These are phyloP conservation scores for Platygyra sinensis DNA, from an alignment of 64 coral and sea anemone species.

Conservation along the genomic window DNA sequence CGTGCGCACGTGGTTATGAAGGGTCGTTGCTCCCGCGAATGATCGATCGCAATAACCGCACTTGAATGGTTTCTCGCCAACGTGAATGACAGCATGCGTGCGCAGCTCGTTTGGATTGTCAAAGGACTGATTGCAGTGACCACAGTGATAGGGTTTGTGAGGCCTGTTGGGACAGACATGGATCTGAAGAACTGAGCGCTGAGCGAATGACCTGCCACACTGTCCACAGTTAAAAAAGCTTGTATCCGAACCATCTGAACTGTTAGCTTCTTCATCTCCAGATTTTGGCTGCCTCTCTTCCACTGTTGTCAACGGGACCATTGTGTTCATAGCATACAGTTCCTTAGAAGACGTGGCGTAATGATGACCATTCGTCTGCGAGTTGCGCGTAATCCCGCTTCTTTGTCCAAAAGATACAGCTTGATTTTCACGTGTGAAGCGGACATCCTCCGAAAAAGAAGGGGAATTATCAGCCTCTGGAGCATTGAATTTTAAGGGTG, in stretches of 20 bases:
- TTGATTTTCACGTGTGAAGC: neutral
- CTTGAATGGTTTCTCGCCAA: constrained; percentile 81
- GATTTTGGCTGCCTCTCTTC: neutral
- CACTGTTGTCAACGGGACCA: neutral
- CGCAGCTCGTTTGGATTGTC: constrained; percentile 70
- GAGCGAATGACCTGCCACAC: constrained; percentile 72
- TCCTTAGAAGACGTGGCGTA: neutral
- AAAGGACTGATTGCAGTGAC: constrained; percentile 65
- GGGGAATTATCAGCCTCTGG: neutral
- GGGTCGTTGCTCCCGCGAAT: constrained; percentile 77
- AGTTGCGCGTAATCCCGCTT: neutral
- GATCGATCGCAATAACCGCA: constrained; percentile 81
- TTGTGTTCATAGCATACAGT: neutral
- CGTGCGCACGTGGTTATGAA: constrained; percentile 82
- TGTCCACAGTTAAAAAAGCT: constrained; percentile 69
- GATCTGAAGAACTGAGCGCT: constrained; percentile 79
- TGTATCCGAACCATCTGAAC: constrained; percentile 30
- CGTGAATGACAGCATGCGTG: constrained; percentile 72
- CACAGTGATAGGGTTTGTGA: constrained; percentile 80
- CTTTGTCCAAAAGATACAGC: neutral
- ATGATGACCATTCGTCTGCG: neutral
- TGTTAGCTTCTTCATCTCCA: constrained; percentile 5
- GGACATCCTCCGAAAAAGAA: neutral
- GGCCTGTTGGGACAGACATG: constrained; percentile 74
- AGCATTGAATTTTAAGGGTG: neutral